These are phyloP conservation scores for Apotomis betuletana DNA, from an alignment of 2,888 invertebrate genomes.

Conservation along the genomic window DNA sequence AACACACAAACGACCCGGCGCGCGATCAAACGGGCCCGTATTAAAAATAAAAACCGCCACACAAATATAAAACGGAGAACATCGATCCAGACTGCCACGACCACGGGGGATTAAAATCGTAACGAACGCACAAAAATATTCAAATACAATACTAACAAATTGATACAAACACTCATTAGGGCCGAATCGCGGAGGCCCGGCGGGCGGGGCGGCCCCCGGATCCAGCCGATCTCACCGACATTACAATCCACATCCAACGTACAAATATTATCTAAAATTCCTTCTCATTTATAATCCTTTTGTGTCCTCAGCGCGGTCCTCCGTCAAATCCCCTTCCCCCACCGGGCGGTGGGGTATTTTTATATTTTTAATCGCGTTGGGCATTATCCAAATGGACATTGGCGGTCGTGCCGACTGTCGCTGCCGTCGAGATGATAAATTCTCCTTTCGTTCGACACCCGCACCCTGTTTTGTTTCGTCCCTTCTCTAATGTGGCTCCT, in stretches of 20 bases:
- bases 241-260: slow-evolving; percentile 83
- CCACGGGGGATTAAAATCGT: slow-evolving; percentile 81
- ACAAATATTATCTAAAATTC: slow-evolving; percentile 85
- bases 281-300: slow-evolving; percentile 85
- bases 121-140: slow-evolving; percentile 82
- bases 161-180: slow-evolving; percentile 84
- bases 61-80: slow-evolving; percentile 73
- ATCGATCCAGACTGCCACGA: slow-evolving; percentile 72
- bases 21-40: slow-evolving; percentile 70
- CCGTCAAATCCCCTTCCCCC: slow-evolving; percentile 71
- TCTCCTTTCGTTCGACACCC: slow-evolving; percentile 82
- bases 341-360: slow-evolving; percentile 75
- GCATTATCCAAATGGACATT: slow-evolving; percentile 84
- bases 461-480: slow-evolving; percentile 76
- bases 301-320: slow-evolving; percentile 83
- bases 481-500: slow-evolving; percentile 72
- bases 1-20: slow-evolving; percentile 62
- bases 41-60: slow-evolving; percentile 61
- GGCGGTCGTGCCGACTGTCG: slow-evolving; percentile 78
- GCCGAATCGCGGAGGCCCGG: slow-evolving; percentile 71
- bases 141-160: slow-evolving; percentile 84
- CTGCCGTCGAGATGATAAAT: slow-evolving; percentile 82
- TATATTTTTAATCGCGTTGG: slow-evolving; percentile 84
- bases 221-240: slow-evolving; percentile 71
- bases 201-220: slow-evolving; percentile 50